Evolutionary conservation across 2,113 vertebrate species (phyloP).

Genomic region (Alouatta palliata): DNA sequence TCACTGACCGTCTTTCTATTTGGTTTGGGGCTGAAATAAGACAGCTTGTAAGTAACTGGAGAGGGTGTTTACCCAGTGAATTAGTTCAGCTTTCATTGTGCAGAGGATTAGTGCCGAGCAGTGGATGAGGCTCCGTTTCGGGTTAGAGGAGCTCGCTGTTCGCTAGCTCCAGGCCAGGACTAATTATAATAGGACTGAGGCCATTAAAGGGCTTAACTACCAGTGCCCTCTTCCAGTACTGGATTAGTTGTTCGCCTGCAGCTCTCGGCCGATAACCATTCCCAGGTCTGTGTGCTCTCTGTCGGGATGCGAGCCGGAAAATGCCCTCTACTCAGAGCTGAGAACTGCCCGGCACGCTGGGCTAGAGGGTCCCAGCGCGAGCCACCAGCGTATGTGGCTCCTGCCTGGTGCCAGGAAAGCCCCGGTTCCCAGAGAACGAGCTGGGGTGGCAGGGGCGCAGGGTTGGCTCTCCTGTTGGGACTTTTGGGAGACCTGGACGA

Average conservation of each 20-base stretch:
- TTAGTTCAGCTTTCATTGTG: constrained; percentile 99
- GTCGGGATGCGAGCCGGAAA: neutral
- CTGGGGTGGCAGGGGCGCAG: fast-evolving
- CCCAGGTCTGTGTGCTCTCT: constrained; percentile 88
- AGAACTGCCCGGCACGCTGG: neutral
- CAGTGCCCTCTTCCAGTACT: constrained; percentile 93
- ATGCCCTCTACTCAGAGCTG: neutral
- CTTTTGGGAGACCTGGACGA: fast-evolving
- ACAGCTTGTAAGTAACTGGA: constrained; percentile 94
- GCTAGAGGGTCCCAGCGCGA: neutral
- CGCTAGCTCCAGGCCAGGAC: constrained; percentile 98
- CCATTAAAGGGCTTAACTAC: constrained; percentile 99
- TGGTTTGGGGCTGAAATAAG: constrained; percentile 92
- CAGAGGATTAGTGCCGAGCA: constrained; percentile 92
- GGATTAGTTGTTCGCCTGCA: constrained; percentile 96
- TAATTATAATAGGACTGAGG: constrained; percentile 99
- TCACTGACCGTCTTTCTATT: constrained; percentile 85
- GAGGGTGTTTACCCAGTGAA: constrained; percentile 99
- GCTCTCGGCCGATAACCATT: constrained; percentile 94
- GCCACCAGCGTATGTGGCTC: neutral
- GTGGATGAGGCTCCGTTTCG: constrained; percentile 95
- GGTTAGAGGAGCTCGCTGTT: constrained; percentile 95
- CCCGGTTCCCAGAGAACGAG: neutral
- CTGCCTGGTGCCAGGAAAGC: neutral
- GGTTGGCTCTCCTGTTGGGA: neutral